Evolutionary conservation across 2,113 vertebrate genomes (phyloP).

Genomic region (Excalfactoria chinensis): DNA sequence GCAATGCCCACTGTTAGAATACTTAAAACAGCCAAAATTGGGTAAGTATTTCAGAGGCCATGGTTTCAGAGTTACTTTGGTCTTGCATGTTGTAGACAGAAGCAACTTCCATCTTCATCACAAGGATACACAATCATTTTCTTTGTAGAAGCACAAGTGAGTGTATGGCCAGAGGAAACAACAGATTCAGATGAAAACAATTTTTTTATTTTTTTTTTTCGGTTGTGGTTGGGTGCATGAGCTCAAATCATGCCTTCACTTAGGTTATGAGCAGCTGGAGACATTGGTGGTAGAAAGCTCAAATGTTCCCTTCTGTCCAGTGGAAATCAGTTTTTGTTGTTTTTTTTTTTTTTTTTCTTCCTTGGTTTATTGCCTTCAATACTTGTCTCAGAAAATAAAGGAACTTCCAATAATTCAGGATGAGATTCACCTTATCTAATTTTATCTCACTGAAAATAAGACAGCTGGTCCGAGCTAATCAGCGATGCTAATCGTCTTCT

Average conservation of each 20-base stretch:
- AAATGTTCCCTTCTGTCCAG: neutral
- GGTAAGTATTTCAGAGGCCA: neutral
- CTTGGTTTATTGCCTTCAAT: neutral
- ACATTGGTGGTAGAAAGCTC: neutral
- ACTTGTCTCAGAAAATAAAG: neutral
- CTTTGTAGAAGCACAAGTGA: neutral
- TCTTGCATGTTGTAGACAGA: neutral
- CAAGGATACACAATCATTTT: neutral
- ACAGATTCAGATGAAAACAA: neutral
- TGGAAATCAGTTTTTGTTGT: neutral
- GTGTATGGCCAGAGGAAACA: neutral
- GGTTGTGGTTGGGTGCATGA: rapidly evolving
- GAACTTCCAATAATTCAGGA: neutral
- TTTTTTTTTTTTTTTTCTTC: neutral
- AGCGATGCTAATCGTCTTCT: constrained; percentile 15
- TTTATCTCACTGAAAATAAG: neutral
- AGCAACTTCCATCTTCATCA: neutral
- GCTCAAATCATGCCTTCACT: neutral
- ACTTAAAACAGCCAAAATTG: neutral
- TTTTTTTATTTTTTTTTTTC: neutral
- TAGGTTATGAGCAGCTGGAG: neutral
- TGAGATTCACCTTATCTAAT: neutral
- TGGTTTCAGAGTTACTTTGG: neutral
- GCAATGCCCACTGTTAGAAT: neutral
- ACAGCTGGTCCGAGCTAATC: neutral